Conservation (phyloP, 2,797 vertebrate genomes). For the Discoglossus pictus region DNA sequence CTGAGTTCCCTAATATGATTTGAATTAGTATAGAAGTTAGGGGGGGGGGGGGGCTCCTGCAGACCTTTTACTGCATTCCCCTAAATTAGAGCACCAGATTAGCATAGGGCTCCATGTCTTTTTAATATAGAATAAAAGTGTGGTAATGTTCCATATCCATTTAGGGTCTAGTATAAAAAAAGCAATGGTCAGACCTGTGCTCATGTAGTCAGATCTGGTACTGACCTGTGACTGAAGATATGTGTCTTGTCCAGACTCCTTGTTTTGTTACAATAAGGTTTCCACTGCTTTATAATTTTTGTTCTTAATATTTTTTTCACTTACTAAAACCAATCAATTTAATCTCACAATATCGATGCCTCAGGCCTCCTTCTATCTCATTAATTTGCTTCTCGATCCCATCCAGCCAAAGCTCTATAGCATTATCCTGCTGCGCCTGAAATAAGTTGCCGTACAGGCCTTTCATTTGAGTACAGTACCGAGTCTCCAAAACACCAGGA, state of each 20-base stretch:
- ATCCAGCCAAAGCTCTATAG: slow-evolving; percentile 23
- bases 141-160: no score
- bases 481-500: slow-evolving; percentile 50
- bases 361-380: slow-evolving; percentile 34
- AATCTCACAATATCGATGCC: slow-evolving; percentile 45
- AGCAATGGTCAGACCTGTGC: no score
- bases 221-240: neutral
- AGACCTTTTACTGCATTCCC: no score
- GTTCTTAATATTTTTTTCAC: slow-evolving; percentile 30
- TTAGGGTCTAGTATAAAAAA: no score
- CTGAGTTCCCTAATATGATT: no score
- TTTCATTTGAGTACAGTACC: slow-evolving; percentile 47
- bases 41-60: no score
- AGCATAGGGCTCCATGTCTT: no score
- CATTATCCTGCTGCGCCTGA: slow-evolving; percentile 42
- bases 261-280: slow-evolving; percentile 22
- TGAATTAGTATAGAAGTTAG: no score
- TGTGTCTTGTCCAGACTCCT: neutral
- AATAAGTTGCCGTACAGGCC: slow-evolving; percentile 45
- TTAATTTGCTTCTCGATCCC: slow-evolving; percentile 45
- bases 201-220: no score
- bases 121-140: no score
- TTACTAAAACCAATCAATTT: slow-evolving; percentile 47
- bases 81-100: no score
- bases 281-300: slow-evolving; percentile 34